Evolutionary conservation across 2,113 vertebrate species (phyloP), one percentile per base, ranked within the genome.

Genomic region (Petroica traversi): DNA sequence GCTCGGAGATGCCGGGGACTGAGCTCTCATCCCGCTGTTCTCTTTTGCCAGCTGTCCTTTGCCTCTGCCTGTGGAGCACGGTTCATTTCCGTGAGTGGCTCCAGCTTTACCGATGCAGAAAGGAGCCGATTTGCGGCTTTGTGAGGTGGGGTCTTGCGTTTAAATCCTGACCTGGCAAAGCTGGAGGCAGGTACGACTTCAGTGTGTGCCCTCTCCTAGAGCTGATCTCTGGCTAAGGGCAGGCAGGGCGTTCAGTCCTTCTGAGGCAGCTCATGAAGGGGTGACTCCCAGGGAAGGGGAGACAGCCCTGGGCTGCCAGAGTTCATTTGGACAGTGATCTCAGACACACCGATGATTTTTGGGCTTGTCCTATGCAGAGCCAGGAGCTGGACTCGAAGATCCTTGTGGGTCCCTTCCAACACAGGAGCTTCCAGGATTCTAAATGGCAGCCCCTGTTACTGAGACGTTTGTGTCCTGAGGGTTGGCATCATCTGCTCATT

Each of bases 321-420:
- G 49, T 23, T 62, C 12, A 2, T 33, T 62, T 69, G 71, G 40
- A 36, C 54, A 33, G 4, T 23, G 24, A 29, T 67, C 17, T 40
- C 61, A 67, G 46, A 25, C 18, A 15, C 19, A 52, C 5, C 3
- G 18, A 22, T 31, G 69, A 54, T 28, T 54, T 78, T 68, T 31
- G 40, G 34, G 48, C 12, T 6, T 75, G 8, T 62, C 20, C 62
- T 48, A 0, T 48, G 54, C 25, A 48, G 55, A 75, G 11, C 29
- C 29, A 75, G 46, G 20, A 75, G 20, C 0, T 5, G 4, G 17
- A 28, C 8, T 75, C 1, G 0, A 26, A 0, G 3, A 34, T 28
- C 6, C 40, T 26, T 41, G 40, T 19, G 62, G 17, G 14, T 54
- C 20, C 18, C 54, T 68, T 34, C 61, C n/a, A 54, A 18, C 20